Evolutionary conservation across 2,113 vertebrate genomes (phyloP).

Genomic region (Plectropomus leopardus): DNA sequence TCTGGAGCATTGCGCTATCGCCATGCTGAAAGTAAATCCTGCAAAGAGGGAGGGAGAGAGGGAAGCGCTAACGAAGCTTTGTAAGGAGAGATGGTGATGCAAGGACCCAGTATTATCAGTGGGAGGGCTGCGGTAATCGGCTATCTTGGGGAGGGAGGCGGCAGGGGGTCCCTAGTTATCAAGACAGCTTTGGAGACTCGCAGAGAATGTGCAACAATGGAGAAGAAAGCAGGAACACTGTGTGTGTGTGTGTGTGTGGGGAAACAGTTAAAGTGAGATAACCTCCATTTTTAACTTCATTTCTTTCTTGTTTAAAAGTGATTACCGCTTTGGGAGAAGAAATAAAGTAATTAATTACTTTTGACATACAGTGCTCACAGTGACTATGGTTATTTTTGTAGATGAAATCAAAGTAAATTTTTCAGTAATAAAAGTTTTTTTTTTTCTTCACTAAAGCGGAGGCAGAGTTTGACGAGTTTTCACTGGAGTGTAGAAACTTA

Average conservation of each 20-base stretch:
- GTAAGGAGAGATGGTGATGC: slow-evolving; percentile 37
- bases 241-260: slow-evolving; percentile 24
- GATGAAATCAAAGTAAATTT: slow-evolving; percentile 18
- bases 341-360: slow-evolving; percentile 46
- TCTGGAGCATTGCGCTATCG: background rate
- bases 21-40: slow-evolving; percentile 37
- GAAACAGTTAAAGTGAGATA: slow-evolving; percentile 16
- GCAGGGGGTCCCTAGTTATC: slow-evolving; percentile 63
- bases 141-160: slow-evolving; percentile 36
- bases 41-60: slow-evolving; percentile 15
- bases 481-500: background rate
- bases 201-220: slow-evolving; percentile 43
- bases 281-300: slow-evolving; percentile 18
- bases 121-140: slow-evolving; percentile 58
- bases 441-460: background rate
- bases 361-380: background rate
- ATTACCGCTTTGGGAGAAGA: background rate
- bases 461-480: background rate
- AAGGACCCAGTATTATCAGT: slow-evolving; percentile 44
- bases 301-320: slow-evolving; percentile 14
- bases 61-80: slow-evolving; percentile 40
- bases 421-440: background rate
- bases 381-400: background rate
- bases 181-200: slow-evolving; percentile 54
- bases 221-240: slow-evolving; percentile 13